Conservation (phyloP, 2,888 invertebrate genomes). For the Phyllotreta striolata region DNA sequence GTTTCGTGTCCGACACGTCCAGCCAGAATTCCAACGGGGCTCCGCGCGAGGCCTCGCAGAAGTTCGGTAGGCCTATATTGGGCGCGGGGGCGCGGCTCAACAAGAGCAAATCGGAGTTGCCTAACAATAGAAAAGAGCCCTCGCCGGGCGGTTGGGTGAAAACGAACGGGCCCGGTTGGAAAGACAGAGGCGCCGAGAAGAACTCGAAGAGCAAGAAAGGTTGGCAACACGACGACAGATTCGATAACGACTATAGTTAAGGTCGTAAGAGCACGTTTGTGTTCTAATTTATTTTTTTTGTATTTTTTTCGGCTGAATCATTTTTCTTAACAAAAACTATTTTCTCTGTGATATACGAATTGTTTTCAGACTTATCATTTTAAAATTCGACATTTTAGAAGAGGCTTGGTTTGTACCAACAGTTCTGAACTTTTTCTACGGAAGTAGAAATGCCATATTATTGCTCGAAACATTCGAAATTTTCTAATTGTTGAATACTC, state of each 20-base stretch:
- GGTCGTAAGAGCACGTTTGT: background rate
- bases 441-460: no score
- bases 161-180: conserved; percentile 40
- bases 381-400: no score
- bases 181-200: conserved; percentile 38
- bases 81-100: conserved; percentile 55
- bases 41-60: conserved; percentile 25
- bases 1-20: conserved; percentile 38
- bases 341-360: no score
- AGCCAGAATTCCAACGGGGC: conserved; percentile 34
- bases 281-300: background rate
- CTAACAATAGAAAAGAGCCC: conserved; percentile 35
- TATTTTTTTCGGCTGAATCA: background rate
- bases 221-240: conserved; percentile 60
- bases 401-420: no score
- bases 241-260: conserved; percentile 58
- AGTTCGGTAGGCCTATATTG: conserved; percentile 55
- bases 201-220: conserved; percentile 44
- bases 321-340: background rate
- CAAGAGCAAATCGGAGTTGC: conserved; percentile 44
- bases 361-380: no score
- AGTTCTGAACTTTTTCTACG: no score
- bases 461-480: no score
- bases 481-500: no score
- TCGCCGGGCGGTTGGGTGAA: conserved; percentile 38